Evolutionary conservation across 2,113 vertebrate species (phyloP), one percentile per base, ranked within the genome.

Genomic region (Penelope pileata): DNA sequence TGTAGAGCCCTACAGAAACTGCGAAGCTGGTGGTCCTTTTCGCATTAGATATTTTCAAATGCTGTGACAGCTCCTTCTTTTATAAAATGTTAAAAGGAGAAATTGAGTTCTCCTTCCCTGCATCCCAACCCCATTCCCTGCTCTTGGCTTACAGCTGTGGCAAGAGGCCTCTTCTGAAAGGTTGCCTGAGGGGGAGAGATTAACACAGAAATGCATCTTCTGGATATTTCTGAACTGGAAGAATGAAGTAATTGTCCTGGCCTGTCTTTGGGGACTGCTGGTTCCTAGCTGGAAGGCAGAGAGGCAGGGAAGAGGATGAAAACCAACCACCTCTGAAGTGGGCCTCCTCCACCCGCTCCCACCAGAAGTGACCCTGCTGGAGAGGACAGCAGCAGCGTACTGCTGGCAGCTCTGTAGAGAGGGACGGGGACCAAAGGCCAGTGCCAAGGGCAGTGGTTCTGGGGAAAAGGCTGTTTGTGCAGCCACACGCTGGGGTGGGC

Each of bases 11-110:
- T 86, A 43, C 12, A 48, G 68, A 86, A 94, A 74, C 85, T 40
- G 73, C 95, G 78, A 96, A 97, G 90, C 40, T 50, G 53, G 36
- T 24, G 30, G 74, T 90, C 81, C 53, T 90, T 91, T 94, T 86
- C 90, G 64, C 88, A 82, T 91, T 84, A 96, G 86, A 82, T 21
- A 66, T 92, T 97, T 96, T 93, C 83, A 83, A 96, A 95, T 96
- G 84, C 87, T 96, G 58, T 91, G 40, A 5, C 78, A 92, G 96
- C 94, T 95, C 90, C n/a, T 90, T 53, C 96, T 91, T 96, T 83
- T 59, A 6, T 8, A 73, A 95, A 97, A 90, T 32, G 64, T 70
- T 90, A 91, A 94, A 96, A 43, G 81, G 53, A 94, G 86, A 96
- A 97, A 97, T 78, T 67, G 85, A 96, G 88, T 36, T 88, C 10